These are phyloP conservation scores for Bombycilla garrulus DNA, from an alignment of 2,113 vertebrate genomes.

Conservation along the genomic window DNA sequence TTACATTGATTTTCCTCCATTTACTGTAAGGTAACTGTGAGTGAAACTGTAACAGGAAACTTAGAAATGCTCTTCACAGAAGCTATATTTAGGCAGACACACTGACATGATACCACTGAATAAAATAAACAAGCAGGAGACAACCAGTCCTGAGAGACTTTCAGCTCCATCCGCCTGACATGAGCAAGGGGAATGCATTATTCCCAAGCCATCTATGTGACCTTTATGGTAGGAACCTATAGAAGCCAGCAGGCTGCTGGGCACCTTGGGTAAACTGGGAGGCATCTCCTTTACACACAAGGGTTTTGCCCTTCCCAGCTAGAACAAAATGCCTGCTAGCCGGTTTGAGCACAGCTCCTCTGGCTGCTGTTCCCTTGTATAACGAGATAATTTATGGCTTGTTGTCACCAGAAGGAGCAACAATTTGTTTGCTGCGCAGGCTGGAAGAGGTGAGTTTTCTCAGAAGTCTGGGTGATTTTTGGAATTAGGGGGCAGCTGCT, in stretches of 20 bases:
- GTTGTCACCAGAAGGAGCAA: slow-evolving; percentile 29
- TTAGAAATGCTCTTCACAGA: slow-evolving; percentile 69
- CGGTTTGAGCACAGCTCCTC: neutral
- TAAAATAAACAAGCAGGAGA: slow-evolving; percentile 76
- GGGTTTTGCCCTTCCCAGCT: neutral
- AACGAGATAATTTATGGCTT: slow-evolving; percentile 18
- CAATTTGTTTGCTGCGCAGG: neutral
- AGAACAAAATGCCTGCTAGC: neutral
- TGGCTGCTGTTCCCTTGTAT: neutral
- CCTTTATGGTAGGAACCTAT: slow-evolving; percentile 46
- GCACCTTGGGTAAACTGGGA: neutral
- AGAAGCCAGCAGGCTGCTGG: neutral
- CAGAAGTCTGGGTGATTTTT: neutral
- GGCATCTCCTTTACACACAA: neutral
- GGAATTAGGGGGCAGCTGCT: slow-evolving; percentile 2
- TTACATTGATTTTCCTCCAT: slow-evolving; percentile 67
- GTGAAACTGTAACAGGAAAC: slow-evolving; percentile 73
- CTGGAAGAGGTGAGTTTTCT: neutral
- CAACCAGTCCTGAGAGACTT: slow-evolving; percentile 61
- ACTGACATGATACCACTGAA: slow-evolving; percentile 75
- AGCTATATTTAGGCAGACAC: slow-evolving; percentile 76
- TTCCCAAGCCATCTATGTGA: slow-evolving; percentile 48
- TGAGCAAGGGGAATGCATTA: slow-evolving; percentile 18
- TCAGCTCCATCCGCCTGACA: slow-evolving; percentile 43
- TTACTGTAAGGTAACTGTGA: slow-evolving; percentile 68